phyloP scores from a whole-genome alignment of 2,888 invertebrate genomes.

The Xylophagus ater region DNA sequence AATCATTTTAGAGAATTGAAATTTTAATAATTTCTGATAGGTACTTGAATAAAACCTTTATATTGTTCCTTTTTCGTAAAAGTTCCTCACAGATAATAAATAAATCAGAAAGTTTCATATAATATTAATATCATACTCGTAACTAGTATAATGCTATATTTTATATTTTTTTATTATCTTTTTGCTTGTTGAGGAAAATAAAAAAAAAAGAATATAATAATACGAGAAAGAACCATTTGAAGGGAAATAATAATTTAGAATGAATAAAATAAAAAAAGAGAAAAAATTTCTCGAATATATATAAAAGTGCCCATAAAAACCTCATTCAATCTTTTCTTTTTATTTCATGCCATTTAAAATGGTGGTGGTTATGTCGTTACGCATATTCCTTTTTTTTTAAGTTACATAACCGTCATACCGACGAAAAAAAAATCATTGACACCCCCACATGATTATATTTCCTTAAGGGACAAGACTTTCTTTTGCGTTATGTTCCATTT shows the following conservation, averaged over 20 bases:
- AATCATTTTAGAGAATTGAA: too few relatives aligned
- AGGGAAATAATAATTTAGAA: slow-evolving; percentile 1
- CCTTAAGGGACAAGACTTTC: background rate
- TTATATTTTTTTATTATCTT: background rate
- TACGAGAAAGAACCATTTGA: background rate
- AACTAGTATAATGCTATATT: too few relatives aligned
- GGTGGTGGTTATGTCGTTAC: slow-evolving; percentile 5
- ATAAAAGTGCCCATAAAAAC: slow-evolving; percentile 5
- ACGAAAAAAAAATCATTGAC: slow-evolving; percentile 1
- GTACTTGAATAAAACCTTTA: too few relatives aligned
- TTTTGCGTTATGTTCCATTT: background rate
- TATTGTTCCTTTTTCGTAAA: too few relatives aligned
- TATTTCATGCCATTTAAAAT: background rate
- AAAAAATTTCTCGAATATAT: slow-evolving; percentile 8
- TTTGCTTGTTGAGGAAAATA: background rate
- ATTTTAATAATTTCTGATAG: too few relatives aligned
- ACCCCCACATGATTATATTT: background rate
- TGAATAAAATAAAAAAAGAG: slow-evolving; percentile 3
- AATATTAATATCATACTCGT: too few relatives aligned
- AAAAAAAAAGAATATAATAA: background rate
- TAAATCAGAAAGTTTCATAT: too few relatives aligned
- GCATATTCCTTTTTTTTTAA: slow-evolving; percentile 1
- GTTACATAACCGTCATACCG: slow-evolving; percentile 4
- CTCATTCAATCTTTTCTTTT: background rate
- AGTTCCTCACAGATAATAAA: too few relatives aligned